These are phyloP conservation scores for Triops cancriformis DNA, from an alignment of 1,140 invertebrate species.

Conservation along the genomic window DNA sequence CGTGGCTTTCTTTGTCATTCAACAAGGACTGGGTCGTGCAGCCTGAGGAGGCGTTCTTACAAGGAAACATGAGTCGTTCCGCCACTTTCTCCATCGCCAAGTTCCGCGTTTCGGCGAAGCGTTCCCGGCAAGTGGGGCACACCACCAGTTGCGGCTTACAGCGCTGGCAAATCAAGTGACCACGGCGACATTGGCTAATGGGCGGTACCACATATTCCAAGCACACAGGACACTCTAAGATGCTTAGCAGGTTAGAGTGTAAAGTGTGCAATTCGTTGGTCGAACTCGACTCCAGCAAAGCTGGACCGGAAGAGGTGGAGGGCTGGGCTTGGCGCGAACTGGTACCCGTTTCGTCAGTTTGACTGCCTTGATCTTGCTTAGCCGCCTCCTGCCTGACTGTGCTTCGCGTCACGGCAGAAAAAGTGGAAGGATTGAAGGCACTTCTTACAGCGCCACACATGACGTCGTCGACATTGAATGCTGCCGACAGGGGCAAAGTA, in stretches of 20 bases:
- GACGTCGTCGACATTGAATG: too few species aligned
- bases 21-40: conserved; percentile 29
- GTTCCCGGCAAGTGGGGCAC: conserved; percentile 25
- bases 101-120: conserved; percentile 31
- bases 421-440: too few species aligned
- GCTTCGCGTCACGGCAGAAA: too few species aligned
- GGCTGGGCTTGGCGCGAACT: not conserved
- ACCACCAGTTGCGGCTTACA: not conserved
- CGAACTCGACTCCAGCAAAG: not conserved
- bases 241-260: conserved; percentile 15
- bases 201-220: conserved; percentile 23
- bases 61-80: conserved; percentile 32
- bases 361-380: not conserved
- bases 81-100: conserved; percentile 33
- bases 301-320: not conserved
- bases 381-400: too few species aligned
- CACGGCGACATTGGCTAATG: conserved; percentile 21
- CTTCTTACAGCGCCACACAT: too few species aligned
- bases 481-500: too few species aligned
- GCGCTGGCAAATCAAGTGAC: conserved; percentile 18
- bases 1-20: conserved; percentile 32
- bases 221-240: conserved; percentile 25
- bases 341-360: not conserved
- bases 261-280: not conserved
- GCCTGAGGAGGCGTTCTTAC: conserved; percentile 32